These are phyloP conservation scores for Ranitomeya variabilis DNA, from an alignment of 2,113 vertebrate genomes.

Conservation along the genomic window DNA sequence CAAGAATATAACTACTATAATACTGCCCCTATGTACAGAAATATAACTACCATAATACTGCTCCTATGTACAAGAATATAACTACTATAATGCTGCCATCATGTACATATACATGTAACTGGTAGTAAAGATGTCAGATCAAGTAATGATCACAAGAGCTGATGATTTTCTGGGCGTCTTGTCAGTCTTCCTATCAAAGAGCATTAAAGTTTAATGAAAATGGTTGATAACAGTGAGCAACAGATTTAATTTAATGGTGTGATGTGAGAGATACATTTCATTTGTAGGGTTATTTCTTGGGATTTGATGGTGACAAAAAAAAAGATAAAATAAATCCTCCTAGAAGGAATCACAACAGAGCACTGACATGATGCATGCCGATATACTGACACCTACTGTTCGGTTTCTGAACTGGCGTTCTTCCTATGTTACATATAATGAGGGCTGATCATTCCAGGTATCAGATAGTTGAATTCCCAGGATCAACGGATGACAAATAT, in stretches of 20 bases:
- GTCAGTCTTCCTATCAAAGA: not conserved
- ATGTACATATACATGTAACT: too few relatives aligned
- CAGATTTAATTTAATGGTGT: not conserved
- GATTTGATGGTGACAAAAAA: not conserved
- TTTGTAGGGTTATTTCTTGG: not conserved
- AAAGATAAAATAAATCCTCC: not conserved
- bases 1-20: not conserved
- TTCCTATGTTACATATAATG: not conserved
- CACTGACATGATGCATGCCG: not conserved
- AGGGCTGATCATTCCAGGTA: too few relatives aligned
- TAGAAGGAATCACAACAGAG: not conserved
- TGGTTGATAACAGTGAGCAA: not conserved
- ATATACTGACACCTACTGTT: conserved; percentile 25
- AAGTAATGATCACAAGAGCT: too few relatives aligned
- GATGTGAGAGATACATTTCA: too few relatives aligned
- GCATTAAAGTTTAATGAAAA: not conserved
- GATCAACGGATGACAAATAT: too few relatives aligned
- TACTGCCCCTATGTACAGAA: not conserved
- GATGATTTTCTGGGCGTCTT: too few relatives aligned
- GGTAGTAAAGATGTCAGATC: too few relatives aligned
- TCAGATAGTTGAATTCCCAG: too few relatives aligned
- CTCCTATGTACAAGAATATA: too few relatives aligned
- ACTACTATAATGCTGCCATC: too few relatives aligned
- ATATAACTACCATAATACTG: too few relatives aligned
- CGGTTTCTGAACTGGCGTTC: not conserved